A percentile compares a stretch with the other conserved stretches of the same genome.
Conservation (phyloP, 2,888 invertebrate genomes). For the Nephrocerus scutellatus region DNA sequence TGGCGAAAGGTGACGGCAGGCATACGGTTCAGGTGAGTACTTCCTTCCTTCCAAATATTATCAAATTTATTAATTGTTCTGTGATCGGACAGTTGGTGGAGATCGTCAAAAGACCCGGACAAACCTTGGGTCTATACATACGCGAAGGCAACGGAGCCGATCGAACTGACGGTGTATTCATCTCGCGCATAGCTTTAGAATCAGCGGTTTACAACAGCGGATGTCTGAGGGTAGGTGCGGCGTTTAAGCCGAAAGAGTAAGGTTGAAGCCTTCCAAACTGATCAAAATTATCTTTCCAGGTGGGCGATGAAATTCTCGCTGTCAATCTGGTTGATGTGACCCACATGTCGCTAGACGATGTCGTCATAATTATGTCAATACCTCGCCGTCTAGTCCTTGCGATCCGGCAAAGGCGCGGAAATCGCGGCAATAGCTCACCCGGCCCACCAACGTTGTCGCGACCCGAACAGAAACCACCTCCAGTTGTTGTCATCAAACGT, state of each 20-base stretch:
- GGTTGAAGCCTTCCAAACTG: too few relatives aligned
- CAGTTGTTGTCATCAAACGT: conserved; percentile 84
- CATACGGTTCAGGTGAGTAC: conserved; percentile 56
- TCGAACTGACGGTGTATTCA: conserved; percentile 93
- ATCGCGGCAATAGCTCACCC: conserved; percentile 47
- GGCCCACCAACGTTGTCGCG: conserved; percentile 52
- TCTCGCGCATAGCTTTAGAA: conserved; percentile 89
- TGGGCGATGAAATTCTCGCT: conserved; percentile 96
- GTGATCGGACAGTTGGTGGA: conserved; percentile 69
- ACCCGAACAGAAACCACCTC: conserved; percentile 78
- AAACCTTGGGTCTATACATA: conserved; percentile 95
- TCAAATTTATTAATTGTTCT: background rate
- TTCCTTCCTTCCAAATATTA: background rate
- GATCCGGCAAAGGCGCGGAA: conserved; percentile 76
- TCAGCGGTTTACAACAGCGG: conserved; percentile 97
- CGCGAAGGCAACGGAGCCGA: conserved; percentile 98
- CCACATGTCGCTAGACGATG: conserved; percentile 96
- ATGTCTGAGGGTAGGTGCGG: conserved; percentile 66
- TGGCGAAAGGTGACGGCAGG: conserved; percentile 54
- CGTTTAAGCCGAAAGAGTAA: too few relatives aligned
- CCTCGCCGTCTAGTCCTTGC: conserved; percentile 90
- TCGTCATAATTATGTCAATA: conserved; percentile 99
- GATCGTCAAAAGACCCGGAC: conserved; percentile 97
- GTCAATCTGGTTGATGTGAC: conserved; percentile 97
- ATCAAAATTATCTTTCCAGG: conserved; percentile 48